These are phyloP conservation scores for Bergia puertoricense DNA, from an alignment of 92 coral and sea anemone species.

Conservation along the genomic window DNA sequence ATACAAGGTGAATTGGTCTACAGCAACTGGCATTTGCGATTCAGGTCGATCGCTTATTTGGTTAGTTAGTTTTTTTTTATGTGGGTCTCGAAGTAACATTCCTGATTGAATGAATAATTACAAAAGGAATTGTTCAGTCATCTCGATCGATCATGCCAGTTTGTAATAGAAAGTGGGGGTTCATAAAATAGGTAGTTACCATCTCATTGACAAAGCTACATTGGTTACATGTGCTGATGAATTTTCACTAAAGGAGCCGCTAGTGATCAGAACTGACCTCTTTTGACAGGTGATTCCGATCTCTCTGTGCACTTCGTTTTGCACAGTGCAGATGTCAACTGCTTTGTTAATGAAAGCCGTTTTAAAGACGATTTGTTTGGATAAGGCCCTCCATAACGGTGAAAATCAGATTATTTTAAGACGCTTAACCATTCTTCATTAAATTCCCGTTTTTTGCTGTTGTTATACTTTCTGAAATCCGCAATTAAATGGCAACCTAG, in stretches of 20 bases:
- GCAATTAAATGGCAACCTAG: too few relatives aligned
- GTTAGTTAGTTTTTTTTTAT: neutral
- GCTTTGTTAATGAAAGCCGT: neutral
- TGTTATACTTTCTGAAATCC: too few relatives aligned
- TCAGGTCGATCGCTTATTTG: neutral
- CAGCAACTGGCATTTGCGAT: neutral
- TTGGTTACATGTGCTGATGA: neutral
- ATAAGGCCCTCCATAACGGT: neutral
- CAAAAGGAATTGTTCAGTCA: neutral
- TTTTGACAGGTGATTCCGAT: neutral
- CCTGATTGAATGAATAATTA: neutral
- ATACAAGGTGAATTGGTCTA: neutral
- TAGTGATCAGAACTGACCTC: neutral
- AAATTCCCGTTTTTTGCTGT: neutral
- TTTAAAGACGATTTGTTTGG: neutral
- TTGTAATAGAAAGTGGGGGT: neutral
- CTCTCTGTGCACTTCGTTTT: neutral
- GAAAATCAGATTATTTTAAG: neutral
- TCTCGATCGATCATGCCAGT: neutral
- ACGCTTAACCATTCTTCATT: too few relatives aligned
- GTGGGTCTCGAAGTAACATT: neutral
- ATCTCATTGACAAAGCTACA: neutral
- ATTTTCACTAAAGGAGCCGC: neutral
- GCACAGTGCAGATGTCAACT: neutral
- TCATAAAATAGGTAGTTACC: neutral